Evolutionary conservation across 2,888 invertebrate genomes (phyloP).

Genomic region (Erebia epiphron): DNA sequence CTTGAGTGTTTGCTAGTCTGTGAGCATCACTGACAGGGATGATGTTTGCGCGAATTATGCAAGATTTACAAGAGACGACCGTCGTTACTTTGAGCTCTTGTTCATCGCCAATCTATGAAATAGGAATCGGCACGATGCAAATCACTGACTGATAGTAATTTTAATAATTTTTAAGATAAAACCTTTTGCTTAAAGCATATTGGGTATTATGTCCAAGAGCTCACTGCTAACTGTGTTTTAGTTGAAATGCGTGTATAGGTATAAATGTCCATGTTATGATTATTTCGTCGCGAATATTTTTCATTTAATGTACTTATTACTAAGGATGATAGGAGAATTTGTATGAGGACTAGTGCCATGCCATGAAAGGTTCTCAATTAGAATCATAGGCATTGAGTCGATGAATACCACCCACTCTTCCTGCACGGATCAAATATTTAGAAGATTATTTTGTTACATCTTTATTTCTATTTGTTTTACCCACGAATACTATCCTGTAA

Average conservation of each 20-base stretch:
- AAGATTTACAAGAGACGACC: slow-evolving; percentile 71
- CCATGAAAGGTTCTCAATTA: slow-evolving; percentile 82
- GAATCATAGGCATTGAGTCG: slow-evolving; percentile 80
- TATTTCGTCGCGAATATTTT: slow-evolving; percentile 53
- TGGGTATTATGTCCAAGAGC: slow-evolving; percentile 44
- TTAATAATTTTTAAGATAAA: slow-evolving; percentile 27
- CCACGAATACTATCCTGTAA: slow-evolving; percentile 70
- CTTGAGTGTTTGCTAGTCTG: slow-evolving; percentile 80
- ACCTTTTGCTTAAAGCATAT: slow-evolving; percentile 30
- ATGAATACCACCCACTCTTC: slow-evolving; percentile 83
- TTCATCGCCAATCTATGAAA: slow-evolving; percentile 25
- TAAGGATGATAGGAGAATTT: slow-evolving; percentile 79
- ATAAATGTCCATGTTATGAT: slow-evolving; percentile 50
- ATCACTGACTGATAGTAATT: slow-evolving; percentile 25
- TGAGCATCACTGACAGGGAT: slow-evolving; percentile 81
- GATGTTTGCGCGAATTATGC: slow-evolving; percentile 82
- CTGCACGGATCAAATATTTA: slow-evolving; percentile 68
- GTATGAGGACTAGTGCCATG: slow-evolving; percentile 82
- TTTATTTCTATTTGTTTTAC: slow-evolving; percentile 65
- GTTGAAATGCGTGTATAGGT: slow-evolving; percentile 46
- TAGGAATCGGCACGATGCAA: slow-evolving; percentile 16
- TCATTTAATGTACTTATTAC: slow-evolving; percentile 58
- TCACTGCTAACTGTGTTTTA: slow-evolving; percentile 43
- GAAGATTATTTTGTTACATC: slow-evolving; percentile 68
- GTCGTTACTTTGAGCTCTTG: slow-evolving; percentile 40